These are phyloP conservation scores for Aegithalos caudatus DNA, from an alignment of 2,113 vertebrate genomes.

Conservation along the genomic window DNA sequence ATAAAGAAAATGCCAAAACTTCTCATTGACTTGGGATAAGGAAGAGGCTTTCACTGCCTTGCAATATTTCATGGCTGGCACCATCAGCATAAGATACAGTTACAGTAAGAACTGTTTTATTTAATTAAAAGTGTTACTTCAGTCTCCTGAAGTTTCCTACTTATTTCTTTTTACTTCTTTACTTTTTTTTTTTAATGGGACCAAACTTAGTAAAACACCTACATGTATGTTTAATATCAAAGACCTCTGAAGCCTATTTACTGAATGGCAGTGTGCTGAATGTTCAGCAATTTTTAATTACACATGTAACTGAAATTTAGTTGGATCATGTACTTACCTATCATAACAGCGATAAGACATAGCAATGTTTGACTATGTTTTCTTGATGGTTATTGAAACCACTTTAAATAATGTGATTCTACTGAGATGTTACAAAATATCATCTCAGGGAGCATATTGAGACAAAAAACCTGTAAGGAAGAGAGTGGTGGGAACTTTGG, in stretches of 20 bases:
- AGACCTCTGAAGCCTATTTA: background rate
- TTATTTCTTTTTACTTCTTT: background rate
- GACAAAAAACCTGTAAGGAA: background rate
- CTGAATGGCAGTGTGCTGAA: background rate
- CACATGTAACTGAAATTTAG: background rate
- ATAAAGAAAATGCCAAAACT: background rate
- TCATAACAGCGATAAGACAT: background rate
- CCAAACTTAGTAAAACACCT: background rate
- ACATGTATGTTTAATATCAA: background rate
- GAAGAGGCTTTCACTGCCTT: background rate
- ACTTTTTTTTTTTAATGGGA: background rate
- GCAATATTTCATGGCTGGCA: background rate
- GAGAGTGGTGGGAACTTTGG: background rate
- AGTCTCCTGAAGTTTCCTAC: background rate
- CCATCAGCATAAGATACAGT: background rate
- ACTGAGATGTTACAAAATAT: background rate
- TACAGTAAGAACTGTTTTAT: background rate
- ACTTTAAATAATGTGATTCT: background rate
- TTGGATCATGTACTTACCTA: background rate
- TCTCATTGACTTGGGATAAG: background rate
- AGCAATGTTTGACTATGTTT: background rate
- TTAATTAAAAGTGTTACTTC: background rate
- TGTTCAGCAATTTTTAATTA: rapidly evolving
- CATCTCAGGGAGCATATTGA: background rate
- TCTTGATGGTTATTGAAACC: background rate